phyloP scores from a whole-genome alignment of 2,113 vertebrate genomes.

The Oryctolagus cuniculus region DNA sequence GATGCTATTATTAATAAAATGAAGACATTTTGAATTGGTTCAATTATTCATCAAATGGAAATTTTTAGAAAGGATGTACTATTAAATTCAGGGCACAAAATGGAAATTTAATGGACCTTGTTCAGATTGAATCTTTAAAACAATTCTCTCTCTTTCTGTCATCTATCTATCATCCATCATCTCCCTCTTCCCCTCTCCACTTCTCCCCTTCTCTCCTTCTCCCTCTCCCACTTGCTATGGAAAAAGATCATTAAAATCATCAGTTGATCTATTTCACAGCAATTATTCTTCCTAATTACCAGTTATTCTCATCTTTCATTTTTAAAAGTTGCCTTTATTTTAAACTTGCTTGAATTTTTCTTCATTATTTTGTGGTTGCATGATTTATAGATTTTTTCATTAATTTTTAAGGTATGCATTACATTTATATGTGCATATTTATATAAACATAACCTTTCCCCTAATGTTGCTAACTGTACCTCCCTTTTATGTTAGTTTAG shows the following conservation, averaged over 20 bases:
- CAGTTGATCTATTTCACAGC: background rate
- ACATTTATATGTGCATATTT: background rate
- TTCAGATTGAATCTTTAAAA: constrained; percentile 55
- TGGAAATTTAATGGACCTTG: constrained; percentile 37
- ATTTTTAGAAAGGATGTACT: constrained; percentile 58
- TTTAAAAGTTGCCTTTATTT: background rate
- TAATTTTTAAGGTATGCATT: background rate
- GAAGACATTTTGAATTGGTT: constrained; percentile 62
- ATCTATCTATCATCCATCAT: no score
- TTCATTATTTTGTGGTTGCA: background rate
- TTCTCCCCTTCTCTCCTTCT: background rate
- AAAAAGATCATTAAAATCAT: constrained; percentile 53
- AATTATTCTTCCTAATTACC: constrained; percentile 13
- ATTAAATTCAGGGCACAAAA: constrained; percentile 55
- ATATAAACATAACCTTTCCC: background rate
- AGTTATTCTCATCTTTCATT: background rate
- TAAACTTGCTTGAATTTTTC: background rate
- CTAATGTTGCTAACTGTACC: background rate
- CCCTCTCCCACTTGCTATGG: background rate
- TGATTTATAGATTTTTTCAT: background rate
- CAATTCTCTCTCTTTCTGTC: background rate
- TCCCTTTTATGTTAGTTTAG: background rate
- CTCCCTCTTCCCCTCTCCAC: background rate
- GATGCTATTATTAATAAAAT: constrained; percentile 72
- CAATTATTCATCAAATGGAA: constrained; percentile 60